These are phyloP conservation scores for Carassius carassius DNA, from an alignment of 2,113 vertebrate genomes.

Conservation along the genomic window DNA sequence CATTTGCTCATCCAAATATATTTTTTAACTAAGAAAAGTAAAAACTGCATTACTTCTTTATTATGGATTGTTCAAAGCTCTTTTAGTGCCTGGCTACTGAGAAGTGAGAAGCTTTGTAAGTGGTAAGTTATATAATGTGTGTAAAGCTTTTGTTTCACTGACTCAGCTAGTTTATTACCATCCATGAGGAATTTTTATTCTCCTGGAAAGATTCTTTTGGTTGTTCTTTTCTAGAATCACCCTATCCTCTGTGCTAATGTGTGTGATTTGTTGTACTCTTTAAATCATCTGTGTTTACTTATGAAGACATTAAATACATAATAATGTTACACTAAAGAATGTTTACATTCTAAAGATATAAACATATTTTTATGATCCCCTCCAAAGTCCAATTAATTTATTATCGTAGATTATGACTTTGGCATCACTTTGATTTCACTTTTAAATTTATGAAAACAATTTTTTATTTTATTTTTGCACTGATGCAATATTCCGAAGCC, in stretches of 20 bases:
- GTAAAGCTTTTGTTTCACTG: not conserved
- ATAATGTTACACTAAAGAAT: not conserved
- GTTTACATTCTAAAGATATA: not conserved
- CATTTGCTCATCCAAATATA: not conserved
- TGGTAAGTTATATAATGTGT: not conserved
- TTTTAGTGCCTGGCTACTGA: conserved; percentile 3
- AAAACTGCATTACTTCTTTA: not conserved
- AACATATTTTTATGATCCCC: no score
- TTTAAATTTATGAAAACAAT: no score
- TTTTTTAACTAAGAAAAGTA: conserved; percentile 4
- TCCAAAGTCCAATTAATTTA: not conserved
- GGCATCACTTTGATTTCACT: not conserved
- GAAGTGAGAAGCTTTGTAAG: conserved; percentile 27
- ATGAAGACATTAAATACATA: not conserved
- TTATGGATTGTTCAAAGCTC: conserved; percentile 30
- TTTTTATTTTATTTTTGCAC: not conserved
- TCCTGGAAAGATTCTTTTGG: not conserved
- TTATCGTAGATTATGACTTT: not conserved
- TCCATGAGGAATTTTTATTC: not conserved
- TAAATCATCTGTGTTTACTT: not conserved
- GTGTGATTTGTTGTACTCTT: not conserved
- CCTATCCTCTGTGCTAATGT: not conserved
- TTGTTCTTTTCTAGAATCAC: not conserved
- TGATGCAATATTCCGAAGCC: no score
- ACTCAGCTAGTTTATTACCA: conserved; percentile 29